These are phyloP conservation scores for Silurus asotus DNA, from an alignment of 2,113 vertebrate genomes.

Conservation along the genomic window DNA sequence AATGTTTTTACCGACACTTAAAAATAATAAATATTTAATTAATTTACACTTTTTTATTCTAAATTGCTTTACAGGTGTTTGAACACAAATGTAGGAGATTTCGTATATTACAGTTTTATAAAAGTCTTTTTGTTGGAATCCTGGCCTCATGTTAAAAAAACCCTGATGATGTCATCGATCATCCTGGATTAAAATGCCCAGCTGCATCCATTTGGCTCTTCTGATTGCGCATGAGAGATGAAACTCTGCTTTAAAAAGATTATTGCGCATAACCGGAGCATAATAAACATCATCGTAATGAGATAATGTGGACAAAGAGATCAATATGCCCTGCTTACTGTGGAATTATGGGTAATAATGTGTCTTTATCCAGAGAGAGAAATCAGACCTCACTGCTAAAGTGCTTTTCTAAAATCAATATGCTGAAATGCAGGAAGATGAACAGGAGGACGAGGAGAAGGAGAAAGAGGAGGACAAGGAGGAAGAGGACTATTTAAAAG, in stretches of 20 bases:
- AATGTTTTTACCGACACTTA: too few relatives aligned
- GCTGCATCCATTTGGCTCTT: neutral
- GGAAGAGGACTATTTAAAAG: neutral
- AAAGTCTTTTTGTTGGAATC: neutral
- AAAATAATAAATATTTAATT: too few relatives aligned
- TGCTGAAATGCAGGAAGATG: neutral
- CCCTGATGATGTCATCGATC: conserved; percentile 39
- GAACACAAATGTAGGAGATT: too few relatives aligned
- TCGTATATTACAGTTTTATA: neutral
- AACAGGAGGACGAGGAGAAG: neutral
- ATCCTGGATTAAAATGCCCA: neutral
- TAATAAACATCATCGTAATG: conserved; percentile 53
- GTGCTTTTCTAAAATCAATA: conserved; percentile 48
- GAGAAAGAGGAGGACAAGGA: conserved; percentile 5
- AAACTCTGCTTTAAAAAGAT: conserved; percentile 44
- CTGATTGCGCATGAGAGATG: conserved; percentile 36
- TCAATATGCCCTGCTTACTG: conserved; percentile 52
- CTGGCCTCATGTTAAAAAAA: conserved; percentile 13
- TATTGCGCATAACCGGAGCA: conserved; percentile 40
- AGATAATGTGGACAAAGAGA: conserved; percentile 48
- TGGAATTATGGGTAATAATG: conserved; percentile 39
- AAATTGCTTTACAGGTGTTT: too few relatives aligned
- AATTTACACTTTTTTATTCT: too few relatives aligned
- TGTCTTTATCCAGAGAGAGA: conserved; percentile 28
- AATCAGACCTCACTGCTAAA: conserved; percentile 34